Evolutionary conservation across 2,113 vertebrate genomes (phyloP), one percentile per base, ranked within the genome.

Genomic region (Emberiza fucata): DNA sequence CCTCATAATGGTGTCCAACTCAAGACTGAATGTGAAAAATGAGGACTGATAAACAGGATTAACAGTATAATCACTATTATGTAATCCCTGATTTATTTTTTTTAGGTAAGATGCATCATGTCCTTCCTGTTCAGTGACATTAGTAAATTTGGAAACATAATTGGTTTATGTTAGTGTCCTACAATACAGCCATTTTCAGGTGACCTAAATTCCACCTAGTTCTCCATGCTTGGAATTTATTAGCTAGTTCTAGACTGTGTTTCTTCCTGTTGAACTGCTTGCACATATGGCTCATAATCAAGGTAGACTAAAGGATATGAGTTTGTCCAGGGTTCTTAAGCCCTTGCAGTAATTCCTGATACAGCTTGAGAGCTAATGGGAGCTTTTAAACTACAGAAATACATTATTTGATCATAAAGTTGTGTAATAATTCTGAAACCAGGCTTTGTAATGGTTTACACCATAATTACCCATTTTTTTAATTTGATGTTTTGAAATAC

Each of bases 151-250:
- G 92, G 85, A 92, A 94, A 66, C 12, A 0, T 93, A 94, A 92
- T 95, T 95, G 75, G 84, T 95, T 96, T 95, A 91, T 86, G 79
- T 70, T 93, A 60, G 70, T 82, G 47, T 95, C 72, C 69, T 84
- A 37, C 37, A 77, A 66, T 45, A 50, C 11, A 21, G 47, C 68
- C 82, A 56, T 81, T 39, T 90, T 93, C 12, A 22, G 27, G 45
- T 86, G 82, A 92, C 85, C 90, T 90, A 63, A 94, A 86, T 94
- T 60, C 76, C n/a, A 78, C 51, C 54, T 92, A 14, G 16, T 81
- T 86, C 39, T 77, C 29, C 7, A 6, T 70, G 35, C 33, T 76
- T 77, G 29, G 21, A 73, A 37, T 73, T 87, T 73, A 57, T 45
- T 86, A 57, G 54, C 33, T 80, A 16, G 23, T 35, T 94, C 66